These are phyloP conservation scores for Fragum sueziense DNA, from an alignment of 2,888 invertebrate genomes.

Conservation along the genomic window DNA sequence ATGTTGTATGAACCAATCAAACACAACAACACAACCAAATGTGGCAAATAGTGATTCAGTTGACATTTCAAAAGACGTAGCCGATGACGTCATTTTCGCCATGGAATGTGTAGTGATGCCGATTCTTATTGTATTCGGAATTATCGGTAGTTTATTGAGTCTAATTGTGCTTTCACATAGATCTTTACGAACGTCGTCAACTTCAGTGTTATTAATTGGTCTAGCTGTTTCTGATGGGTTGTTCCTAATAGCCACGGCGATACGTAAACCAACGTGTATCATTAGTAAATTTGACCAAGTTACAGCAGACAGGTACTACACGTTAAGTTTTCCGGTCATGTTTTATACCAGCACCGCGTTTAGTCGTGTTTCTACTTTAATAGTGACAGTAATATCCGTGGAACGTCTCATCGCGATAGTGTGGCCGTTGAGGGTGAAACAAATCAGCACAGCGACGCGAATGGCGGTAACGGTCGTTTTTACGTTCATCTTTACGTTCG, in stretches of 20 bases:
- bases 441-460: constrained; percentile 16
- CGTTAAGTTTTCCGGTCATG: constrained; percentile 20
- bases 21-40: background rate
- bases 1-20: background rate
- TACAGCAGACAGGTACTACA: constrained; percentile 23
- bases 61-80: background rate
- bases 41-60: background rate
- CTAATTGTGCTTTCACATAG: constrained; percentile 27
- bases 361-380: constrained; percentile 34
- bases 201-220: constrained; percentile 22
- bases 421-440: constrained; percentile 44
- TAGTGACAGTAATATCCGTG: constrained; percentile 40
- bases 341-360: constrained; percentile 37
- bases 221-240: constrained; percentile 37
- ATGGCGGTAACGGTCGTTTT: constrained; percentile 25
- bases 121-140: constrained; percentile 34
- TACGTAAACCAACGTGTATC: constrained; percentile 30
- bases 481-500: constrained; percentile 29
- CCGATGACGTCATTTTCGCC: background rate
- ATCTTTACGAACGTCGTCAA: constrained; percentile 8
- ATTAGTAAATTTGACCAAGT: constrained; percentile 33
- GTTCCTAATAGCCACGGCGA: constrained; percentile 33
- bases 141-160: constrained; percentile 37
- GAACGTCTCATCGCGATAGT: constrained; percentile 47
- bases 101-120: constrained; percentile 44